These are phyloP conservation scores for Dendrolimus houi DNA, from an alignment of 2,888 invertebrate genomes.

Conservation along the genomic window DNA sequence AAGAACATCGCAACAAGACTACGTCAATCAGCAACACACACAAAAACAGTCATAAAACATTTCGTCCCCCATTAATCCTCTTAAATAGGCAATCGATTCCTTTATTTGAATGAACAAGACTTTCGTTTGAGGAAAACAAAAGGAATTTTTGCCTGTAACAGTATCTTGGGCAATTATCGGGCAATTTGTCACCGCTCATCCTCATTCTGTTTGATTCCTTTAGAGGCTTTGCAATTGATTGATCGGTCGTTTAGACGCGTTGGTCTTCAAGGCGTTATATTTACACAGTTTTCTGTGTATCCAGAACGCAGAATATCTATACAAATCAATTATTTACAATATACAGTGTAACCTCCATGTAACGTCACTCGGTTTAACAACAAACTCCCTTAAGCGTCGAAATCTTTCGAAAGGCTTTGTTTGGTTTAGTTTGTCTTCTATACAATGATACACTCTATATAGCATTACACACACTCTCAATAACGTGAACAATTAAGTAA, in stretches of 20 bases:
- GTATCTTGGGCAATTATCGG: constrained; percentile 60
- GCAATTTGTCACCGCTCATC: constrained; percentile 63
- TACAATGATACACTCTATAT: no score
- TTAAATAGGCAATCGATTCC: not conserved
- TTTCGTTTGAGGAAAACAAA: not conserved
- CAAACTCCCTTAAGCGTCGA: no score
- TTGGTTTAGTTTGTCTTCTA: no score
- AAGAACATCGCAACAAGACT: no score
- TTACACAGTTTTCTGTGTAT: no score
- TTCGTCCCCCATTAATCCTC: not conserved
- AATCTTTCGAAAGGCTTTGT: no score
- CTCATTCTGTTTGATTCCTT: constrained; percentile 54
- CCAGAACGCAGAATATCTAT: no score
- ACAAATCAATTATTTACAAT: no score
- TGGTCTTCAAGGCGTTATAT: not conserved
- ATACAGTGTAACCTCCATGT: no score
- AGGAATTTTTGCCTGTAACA: constrained; percentile 5
- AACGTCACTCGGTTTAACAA: no score
- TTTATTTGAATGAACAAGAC: not conserved
- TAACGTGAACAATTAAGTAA: no score
- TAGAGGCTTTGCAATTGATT: constrained; percentile 51
- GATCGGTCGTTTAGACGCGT: constrained; percentile 42
- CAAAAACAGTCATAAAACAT: not conserved
- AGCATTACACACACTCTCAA: no score
- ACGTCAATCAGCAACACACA: not conserved